Evolutionary conservation across 1,140 invertebrate species (phyloP).

Genomic region (Druon quercuslanigerum): DNA sequence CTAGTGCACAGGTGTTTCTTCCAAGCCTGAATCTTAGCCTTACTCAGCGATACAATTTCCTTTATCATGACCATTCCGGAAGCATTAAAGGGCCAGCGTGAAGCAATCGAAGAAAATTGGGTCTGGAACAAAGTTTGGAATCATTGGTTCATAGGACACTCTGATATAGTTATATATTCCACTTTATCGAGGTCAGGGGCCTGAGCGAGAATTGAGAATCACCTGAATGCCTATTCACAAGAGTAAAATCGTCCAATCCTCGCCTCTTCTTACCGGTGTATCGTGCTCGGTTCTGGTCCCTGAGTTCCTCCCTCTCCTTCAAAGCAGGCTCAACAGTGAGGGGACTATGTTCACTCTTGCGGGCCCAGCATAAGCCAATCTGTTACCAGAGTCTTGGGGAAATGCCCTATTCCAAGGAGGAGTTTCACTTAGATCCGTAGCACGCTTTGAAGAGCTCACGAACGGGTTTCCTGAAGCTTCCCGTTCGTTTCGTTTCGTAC

Average conservation of each 20-base stretch:
- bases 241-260: slow-evolving; percentile 19
- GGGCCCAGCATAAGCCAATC: slow-evolving; percentile 56
- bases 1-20: too few species aligned
- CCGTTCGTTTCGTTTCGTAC: slow-evolving; percentile 53
- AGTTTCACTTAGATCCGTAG: slow-evolving; percentile 33
- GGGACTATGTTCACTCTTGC: neutral
- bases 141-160: neutral
- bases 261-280: slow-evolving; percentile 10
- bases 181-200: slow-evolving; percentile 13
- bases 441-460: slow-evolving; percentile 54
- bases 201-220: neutral
- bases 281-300: slow-evolving; percentile 16
- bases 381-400: slow-evolving; percentile 59
- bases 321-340: slow-evolving; percentile 1
- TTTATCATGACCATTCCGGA: neutral
- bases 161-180: neutral
- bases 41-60: neutral
- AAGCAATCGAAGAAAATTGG: neutral
- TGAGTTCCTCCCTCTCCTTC: slow-evolving; percentile 13
- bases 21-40: too few species aligned
- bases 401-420: slow-evolving; percentile 60
- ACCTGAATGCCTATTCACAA: neutral
- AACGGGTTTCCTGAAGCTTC: slow-evolving; percentile 42
- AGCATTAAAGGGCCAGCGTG: neutral
- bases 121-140: neutral